A percentile compares a stretch with the other conserved stretches of the same genome.
phyloP scores from a whole-genome alignment of 2,888 invertebrate species.

The Eutolmus rufibarbis region DNA sequence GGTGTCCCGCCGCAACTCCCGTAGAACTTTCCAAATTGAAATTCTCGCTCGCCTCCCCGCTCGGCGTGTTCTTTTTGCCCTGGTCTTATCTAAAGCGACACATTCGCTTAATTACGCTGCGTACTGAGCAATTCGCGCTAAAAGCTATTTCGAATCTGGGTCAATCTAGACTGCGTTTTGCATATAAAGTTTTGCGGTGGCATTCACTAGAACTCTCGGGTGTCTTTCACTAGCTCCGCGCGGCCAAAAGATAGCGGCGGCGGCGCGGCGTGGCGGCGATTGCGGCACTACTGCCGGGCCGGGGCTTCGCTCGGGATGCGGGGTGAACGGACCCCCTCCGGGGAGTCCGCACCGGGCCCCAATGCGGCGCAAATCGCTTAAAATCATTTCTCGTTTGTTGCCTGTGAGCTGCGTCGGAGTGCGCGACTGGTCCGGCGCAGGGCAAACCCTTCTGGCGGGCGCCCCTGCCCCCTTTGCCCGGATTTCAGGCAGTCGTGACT shows the following conservation, averaged over 20 bases:
- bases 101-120: conserved; percentile 11
- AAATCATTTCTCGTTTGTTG: neutral
- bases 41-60: neutral
- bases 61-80: neutral
- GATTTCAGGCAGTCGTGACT: conserved; percentile 18
- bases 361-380: conserved; percentile 47
- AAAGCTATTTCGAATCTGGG: conserved; percentile 40
- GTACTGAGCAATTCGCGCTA: conserved; percentile 34
- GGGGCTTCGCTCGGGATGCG: conserved; percentile 20
- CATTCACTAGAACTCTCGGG: conserved; percentile 12
- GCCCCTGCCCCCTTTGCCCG: neutral
- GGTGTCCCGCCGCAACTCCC: neutral
- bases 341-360: conserved; percentile 19
- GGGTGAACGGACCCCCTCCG: conserved; percentile 52
- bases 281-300: neutral
- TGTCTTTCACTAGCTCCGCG: conserved; percentile 53
- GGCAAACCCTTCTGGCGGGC: neutral
- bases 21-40: conserved; percentile 23
- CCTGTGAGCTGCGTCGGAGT: neutral
- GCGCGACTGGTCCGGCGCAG: neutral
- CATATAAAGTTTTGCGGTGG: conserved; percentile 27
- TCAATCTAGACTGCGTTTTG: conserved; percentile 36
- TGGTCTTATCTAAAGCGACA: conserved; percentile 18
- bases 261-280: conserved; percentile 30
- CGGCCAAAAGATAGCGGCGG: conserved; percentile 48